These are phyloP conservation scores for Intellagama lesueurii DNA, from an alignment of 2,797 vertebrate genomes.

Conservation along the genomic window DNA sequence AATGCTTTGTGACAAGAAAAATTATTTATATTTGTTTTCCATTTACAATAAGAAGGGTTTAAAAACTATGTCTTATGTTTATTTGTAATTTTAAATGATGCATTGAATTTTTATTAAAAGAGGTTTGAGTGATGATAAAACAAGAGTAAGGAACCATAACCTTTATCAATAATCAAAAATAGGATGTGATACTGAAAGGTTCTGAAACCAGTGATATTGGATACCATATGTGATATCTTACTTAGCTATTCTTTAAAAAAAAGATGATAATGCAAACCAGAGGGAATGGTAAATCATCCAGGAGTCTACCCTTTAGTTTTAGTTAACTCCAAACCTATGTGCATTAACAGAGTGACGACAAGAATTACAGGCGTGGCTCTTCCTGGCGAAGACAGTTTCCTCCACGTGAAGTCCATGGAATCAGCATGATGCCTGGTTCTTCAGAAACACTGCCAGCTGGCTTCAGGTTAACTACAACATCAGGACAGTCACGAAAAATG, in stretches of 20 bases:
- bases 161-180: too few relatives aligned
- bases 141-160: too few relatives aligned
- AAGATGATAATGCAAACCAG: not conserved
- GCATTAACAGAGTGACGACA: constrained; percentile 84
- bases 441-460: constrained; percentile 96
- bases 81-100: too few relatives aligned
- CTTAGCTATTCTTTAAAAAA: not conserved
- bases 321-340: constrained; percentile 36
- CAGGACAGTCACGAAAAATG: constrained; percentile 92
- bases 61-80: too few relatives aligned
- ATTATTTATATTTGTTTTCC: too few relatives aligned
- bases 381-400: constrained; percentile 98
- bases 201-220: too few relatives aligned
- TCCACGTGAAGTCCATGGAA: constrained; percentile 93
- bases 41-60: too few relatives aligned
- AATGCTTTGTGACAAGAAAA: too few relatives aligned
- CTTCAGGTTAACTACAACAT: constrained; percentile 93
- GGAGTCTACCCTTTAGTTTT: not conserved
- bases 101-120: too few relatives aligned
- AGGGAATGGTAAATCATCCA: not conserved
- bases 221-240: not conserved
- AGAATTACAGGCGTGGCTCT: constrained; percentile 91
- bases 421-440: constrained; percentile 99
- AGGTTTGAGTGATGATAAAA: too few relatives aligned
- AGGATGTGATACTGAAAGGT: too few relatives aligned